Conservation (phyloP, 2,797 vertebrate genomes). For the Momotus momota region DNA sequence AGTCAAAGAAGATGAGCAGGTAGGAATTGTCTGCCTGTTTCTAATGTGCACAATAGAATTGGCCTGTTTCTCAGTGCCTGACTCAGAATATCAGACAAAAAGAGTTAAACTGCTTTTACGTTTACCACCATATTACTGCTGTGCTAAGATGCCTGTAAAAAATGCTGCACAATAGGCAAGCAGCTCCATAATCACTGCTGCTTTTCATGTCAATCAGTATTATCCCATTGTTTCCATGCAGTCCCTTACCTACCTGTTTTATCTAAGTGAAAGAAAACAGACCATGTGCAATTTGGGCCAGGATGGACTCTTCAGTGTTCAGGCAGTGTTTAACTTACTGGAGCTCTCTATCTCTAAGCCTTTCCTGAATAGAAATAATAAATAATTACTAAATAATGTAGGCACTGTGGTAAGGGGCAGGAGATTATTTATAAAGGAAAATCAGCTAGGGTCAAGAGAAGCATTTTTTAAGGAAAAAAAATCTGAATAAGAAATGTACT, state of each 20-base stretch:
- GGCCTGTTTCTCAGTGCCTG: not conserved
- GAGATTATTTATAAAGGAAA: slow-evolving; percentile 11
- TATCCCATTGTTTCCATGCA: slow-evolving; percentile 35
- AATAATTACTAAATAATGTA: slow-evolving; percentile 23
- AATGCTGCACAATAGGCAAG: not conserved
- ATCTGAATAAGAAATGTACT: not conserved
- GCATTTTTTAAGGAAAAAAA: not conserved
- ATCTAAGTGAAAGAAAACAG: slow-evolving; percentile 43
- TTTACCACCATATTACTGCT: not conserved
- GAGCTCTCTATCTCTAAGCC: not conserved
- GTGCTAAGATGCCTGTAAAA: not conserved
- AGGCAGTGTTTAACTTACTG: not conserved
- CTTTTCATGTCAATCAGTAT: slow-evolving; percentile 54
- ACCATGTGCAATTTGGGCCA: not conserved
- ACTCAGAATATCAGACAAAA: slow-evolving; percentile 16
- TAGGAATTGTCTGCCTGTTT: not conserved
- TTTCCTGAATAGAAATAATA: not conserved
- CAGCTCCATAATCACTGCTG: not conserved
- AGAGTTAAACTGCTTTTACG: slow-evolving; percentile 21
- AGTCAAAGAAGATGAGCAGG: not conserved
- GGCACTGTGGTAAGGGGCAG: not conserved
- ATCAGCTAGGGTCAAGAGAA: not conserved
- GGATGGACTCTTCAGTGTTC: not conserved
- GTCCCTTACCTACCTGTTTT: slow-evolving; percentile 41
- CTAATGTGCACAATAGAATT: not conserved